These are phyloP conservation scores for Sphenodon punctatus DNA, from an alignment of 2,797 vertebrate species.

Conservation along the genomic window DNA sequence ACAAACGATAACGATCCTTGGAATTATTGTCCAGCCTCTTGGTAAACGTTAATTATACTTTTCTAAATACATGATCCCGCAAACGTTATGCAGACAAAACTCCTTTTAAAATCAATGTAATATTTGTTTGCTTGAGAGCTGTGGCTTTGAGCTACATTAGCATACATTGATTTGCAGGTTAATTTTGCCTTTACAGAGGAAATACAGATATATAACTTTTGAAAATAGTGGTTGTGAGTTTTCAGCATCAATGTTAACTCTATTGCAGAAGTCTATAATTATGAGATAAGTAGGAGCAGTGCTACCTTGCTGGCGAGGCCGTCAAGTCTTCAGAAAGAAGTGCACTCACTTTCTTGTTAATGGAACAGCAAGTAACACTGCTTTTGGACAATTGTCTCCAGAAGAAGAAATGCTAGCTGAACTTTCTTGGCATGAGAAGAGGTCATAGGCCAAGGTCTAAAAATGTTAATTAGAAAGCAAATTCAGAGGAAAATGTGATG, in stretches of 20 bases:
- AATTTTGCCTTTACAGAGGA: not conserved
- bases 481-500: not conserved
- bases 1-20: not conserved
- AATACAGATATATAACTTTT: not conserved
- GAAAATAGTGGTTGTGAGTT: not conserved
- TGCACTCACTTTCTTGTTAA: not conserved
- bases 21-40: not conserved
- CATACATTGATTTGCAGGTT: not conserved
- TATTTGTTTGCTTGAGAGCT: constrained; percentile 6
- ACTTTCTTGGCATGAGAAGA: not conserved
- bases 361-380: not conserved
- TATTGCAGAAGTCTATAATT: not conserved
- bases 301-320: not conserved
- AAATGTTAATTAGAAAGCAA: not conserved
- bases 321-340: not conserved
- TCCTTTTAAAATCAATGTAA: constrained; percentile 24
- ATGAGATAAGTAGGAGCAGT: not conserved
- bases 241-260: not conserved
- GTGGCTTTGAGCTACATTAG: not conserved
- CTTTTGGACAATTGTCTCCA: not conserved
- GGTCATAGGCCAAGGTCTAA: not conserved
- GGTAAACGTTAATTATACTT: constrained; percentile 25
- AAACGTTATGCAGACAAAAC: not conserved
- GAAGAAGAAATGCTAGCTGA: accelerated
- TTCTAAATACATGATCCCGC: not conserved